Evolutionary conservation across 2,113 vertebrate genomes (phyloP).

Genomic region (Todiramphus chloris): DNA sequence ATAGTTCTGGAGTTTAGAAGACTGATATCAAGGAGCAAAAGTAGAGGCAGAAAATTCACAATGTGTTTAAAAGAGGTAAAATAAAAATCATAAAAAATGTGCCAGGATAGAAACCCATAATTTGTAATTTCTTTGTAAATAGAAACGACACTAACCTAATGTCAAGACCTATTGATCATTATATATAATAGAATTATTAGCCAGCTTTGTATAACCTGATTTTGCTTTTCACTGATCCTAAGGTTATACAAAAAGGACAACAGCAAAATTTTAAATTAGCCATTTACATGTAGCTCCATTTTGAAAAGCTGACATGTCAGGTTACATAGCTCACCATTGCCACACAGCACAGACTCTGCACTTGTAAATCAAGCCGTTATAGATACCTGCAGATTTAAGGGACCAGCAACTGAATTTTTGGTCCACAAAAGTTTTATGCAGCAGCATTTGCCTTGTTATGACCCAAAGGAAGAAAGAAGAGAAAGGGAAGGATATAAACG

Average conservation of each 20-base stretch:
- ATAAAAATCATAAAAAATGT: not conserved
- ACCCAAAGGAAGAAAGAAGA: not conserved
- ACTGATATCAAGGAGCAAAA: not conserved
- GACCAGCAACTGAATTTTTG: not conserved
- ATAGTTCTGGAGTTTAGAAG: not conserved
- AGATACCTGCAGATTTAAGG: not conserved
- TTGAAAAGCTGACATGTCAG: not conserved
- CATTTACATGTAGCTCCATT: not conserved
- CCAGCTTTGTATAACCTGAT: not conserved
- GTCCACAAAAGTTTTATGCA: not conserved
- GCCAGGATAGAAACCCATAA: not conserved
- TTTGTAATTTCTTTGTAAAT: not conserved
- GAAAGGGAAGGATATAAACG: not conserved
- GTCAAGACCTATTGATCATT: not conserved
- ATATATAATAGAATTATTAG: not conserved
- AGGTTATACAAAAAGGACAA: rapidly evolving
- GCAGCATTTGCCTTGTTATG: not conserved
- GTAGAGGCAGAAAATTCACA: not conserved
- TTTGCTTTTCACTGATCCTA: not conserved
- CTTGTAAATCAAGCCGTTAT: not conserved
- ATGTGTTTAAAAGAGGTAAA: not conserved
- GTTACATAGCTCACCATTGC: not conserved
- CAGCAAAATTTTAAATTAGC: not conserved
- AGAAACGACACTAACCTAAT: not conserved
- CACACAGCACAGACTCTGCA: not conserved